These are phyloP conservation scores for Peribatodes rhomboidaria DNA, from an alignment of 2,888 invertebrate species.

Conservation along the genomic window DNA sequence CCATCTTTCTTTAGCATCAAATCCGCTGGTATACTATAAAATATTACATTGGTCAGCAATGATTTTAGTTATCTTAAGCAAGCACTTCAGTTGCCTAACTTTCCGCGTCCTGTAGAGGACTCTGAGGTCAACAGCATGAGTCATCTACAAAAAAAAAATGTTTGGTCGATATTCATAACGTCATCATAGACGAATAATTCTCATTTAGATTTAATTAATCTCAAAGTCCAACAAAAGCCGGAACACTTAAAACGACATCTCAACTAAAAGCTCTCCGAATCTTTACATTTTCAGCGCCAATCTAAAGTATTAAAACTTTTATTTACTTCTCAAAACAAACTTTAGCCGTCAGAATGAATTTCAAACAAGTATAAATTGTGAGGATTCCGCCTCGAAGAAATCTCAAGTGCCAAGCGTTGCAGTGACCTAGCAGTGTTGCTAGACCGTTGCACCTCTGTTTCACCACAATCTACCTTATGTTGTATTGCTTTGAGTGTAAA, in stretches of 20 bases:
- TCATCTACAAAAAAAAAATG: no score
- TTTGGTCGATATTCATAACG: no score
- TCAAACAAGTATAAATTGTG: conserved; percentile 70
- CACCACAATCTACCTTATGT: conserved; percentile 38
- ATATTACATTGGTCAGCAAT: neutral
- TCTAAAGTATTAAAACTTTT: conserved; percentile 66
- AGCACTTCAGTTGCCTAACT: no score
- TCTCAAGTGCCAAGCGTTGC: conserved; percentile 62
- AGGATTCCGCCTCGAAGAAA: conserved; percentile 70
- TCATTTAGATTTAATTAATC: conserved; percentile 22
- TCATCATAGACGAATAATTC: neutral
- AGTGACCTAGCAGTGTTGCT: no score
- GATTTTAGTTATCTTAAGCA: no score
- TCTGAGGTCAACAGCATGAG: no score
- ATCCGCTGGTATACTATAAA: neutral
- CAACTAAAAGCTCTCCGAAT: conserved; percentile 47
- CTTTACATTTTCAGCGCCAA: conserved; percentile 57
- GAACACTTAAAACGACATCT: conserved; percentile 41
- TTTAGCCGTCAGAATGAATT: conserved; percentile 73
- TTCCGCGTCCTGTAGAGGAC: no score
- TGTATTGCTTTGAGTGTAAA: conserved; percentile 5
- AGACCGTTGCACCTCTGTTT: conserved; percentile 39
- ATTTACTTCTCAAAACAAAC: conserved; percentile 67
- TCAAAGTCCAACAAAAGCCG: conserved; percentile 37
- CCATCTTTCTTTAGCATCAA: no score